A percentile compares a stretch with the other conserved stretches of the same genome.
phyloP scores from a whole-genome alignment of 2,888 invertebrate species.

The Clanis bilineata region DNA sequence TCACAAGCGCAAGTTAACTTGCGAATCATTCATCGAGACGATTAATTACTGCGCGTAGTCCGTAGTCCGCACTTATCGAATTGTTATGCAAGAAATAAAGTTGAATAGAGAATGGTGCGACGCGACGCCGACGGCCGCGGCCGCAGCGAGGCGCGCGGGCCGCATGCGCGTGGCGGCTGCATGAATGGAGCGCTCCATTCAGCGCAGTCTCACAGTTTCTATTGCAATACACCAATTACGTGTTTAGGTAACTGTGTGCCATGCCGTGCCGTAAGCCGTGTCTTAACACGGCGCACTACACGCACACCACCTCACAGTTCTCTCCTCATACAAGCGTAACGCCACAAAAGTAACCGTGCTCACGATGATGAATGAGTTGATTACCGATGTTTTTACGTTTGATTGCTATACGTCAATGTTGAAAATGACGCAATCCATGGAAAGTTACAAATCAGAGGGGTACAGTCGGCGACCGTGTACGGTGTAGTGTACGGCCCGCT shows the following conservation, averaged over 20 bases:
- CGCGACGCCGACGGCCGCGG: no score
- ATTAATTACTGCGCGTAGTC: constrained; percentile 5
- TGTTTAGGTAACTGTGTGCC: constrained; percentile 45
- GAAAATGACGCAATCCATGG: constrained; percentile 25
- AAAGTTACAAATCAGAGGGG: constrained; percentile 6
- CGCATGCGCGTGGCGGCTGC: constrained; percentile 50
- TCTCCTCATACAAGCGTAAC: constrained; percentile 19
- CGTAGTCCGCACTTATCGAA: constrained; percentile 1
- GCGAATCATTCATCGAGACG: not conserved
- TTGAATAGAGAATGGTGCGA: constrained; percentile 40
- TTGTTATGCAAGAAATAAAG: constrained; percentile 36
- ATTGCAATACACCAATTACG: constrained; percentile 57
- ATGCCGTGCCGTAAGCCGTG: constrained; percentile 11
- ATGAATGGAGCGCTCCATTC: constrained; percentile 71
- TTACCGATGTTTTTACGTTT: constrained; percentile 48
- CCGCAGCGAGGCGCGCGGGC: constrained; percentile 32
- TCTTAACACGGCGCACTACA: constrained; percentile 17
- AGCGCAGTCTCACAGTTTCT: constrained; percentile 50
- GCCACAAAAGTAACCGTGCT: constrained; percentile 34
- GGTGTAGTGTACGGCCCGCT: not conserved
- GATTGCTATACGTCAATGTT: constrained; percentile 45
- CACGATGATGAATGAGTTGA: constrained; percentile 65
- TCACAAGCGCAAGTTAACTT: not conserved
- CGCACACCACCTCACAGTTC: constrained; percentile 20
- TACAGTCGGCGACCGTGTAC: no score